These are phyloP conservation scores for Bradypodion pumilum DNA, from an alignment of 2,797 vertebrate species.

Conservation along the genomic window DNA sequence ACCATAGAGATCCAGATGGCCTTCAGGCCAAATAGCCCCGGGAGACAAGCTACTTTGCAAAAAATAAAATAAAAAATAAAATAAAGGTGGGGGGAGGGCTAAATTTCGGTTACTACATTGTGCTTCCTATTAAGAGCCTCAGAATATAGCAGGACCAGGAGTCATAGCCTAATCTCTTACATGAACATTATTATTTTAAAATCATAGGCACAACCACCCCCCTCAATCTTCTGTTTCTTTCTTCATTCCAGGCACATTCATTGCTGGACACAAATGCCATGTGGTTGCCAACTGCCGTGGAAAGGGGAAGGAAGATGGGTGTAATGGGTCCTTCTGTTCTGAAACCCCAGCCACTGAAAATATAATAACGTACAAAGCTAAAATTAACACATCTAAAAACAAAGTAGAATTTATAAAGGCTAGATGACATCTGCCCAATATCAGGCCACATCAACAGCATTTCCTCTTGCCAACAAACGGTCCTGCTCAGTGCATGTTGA, in stretches of 20 bases:
- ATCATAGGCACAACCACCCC: neutral
- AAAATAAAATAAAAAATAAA: too few species aligned
- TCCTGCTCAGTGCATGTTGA: too few species aligned
- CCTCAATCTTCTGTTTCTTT: neutral
- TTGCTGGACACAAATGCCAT: neutral
- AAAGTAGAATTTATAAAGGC: too few species aligned
- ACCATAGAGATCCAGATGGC: constrained; percentile 51
- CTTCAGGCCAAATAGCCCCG: constrained; percentile 16
- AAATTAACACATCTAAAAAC: too few species aligned
- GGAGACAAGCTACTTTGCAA: neutral
- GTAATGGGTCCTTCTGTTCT: neutral
- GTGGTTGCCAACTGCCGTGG: neutral
- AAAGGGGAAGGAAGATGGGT: neutral
- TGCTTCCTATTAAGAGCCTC: neutral
- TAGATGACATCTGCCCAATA: too few species aligned
- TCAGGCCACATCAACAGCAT: too few species aligned
- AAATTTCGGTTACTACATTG: neutral
- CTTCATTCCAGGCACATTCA: neutral
- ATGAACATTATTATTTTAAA: constrained; percentile 10
- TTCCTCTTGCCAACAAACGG: too few species aligned
- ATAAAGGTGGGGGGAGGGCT: neutral
- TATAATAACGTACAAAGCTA: too few species aligned
- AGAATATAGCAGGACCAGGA: neutral
- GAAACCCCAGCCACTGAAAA: neutral
- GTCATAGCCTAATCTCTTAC: neutral